Evolutionary conservation across 2,113 vertebrate genomes (phyloP), one percentile per base, ranked within the genome.

Genomic region (Vidua chalybeata): DNA sequence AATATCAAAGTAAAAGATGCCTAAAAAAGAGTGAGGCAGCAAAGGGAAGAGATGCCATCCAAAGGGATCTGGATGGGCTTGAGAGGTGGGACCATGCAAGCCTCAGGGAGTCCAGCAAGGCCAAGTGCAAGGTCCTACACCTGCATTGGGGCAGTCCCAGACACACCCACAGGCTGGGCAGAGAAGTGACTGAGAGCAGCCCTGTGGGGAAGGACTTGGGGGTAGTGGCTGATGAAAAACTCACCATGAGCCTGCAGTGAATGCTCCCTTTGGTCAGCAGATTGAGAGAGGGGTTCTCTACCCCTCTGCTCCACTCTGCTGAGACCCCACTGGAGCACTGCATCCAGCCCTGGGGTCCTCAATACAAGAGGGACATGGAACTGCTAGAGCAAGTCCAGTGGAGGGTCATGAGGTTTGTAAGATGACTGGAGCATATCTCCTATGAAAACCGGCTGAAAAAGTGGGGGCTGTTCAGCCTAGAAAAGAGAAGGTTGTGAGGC

Each of bases 361-460:
- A 56, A 0, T 3, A 6, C 6, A 15, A 37, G 30, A 35, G 19
- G 3, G 28, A 58, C 11, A 7, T 5, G 35, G 31, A 56, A 3
- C 3, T 35, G 7, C 2, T 56, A 13, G 27, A 66, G 22, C 22
- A 64, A 58, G 51, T 51, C 27, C 51, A 66, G 31, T 10, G 33
- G 33, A 81, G 23, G 12, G 23, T 1, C 59, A 31, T 5, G n/a
- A 55, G 26, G 39, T 54, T 58, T 7, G 1, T 23, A 28, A 33
- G 45, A 45, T 0, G 12, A 37, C 68, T 58, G 37, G 18, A 74
- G 3, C 9, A 33, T 0, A 0, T 6, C 5, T 9, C 3, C 19
- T 45, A 3, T 6, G 4, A 39, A 14, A 4, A 28, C 10, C 52
- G 27, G 3, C 12, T 45, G 45, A 33, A 3, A 6, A 45, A 37